These are phyloP conservation scores for Plebejus melissa DNA, from an alignment of 2,888 invertebrate species.

Conservation along the genomic window DNA sequence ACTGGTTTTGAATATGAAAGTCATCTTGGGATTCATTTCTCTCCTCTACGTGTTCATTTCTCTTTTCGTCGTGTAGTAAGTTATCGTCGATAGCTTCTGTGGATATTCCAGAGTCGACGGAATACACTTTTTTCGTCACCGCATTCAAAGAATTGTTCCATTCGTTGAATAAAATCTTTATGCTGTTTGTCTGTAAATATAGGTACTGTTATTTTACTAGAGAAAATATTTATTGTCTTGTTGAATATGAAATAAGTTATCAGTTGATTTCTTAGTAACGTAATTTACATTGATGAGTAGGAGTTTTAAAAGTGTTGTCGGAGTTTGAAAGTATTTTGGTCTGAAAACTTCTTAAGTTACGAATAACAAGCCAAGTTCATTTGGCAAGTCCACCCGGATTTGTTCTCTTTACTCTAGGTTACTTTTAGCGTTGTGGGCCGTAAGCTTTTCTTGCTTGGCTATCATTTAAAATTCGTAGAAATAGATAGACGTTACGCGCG, in stretches of 20 bases:
- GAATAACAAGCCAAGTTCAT: too few species aligned
- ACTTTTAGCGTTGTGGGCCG: neutral
- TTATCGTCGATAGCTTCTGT: conserved; percentile 62
- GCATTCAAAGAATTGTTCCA: conserved; percentile 64
- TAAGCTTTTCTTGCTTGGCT: neutral
- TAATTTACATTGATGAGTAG: too few species aligned
- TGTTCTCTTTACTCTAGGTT: neutral
- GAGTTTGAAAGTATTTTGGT: neutral
- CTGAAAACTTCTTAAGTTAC: neutral
- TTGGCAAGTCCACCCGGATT: too few species aligned
- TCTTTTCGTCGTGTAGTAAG: conserved; percentile 51
- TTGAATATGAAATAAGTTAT: neutral
- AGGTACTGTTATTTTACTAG: neutral
- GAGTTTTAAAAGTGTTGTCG: too few species aligned
- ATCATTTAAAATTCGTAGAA: neutral
- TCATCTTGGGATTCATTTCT: conserved; percentile 50
- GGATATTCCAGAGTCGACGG: neutral
- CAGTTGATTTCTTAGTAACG: too few species aligned
- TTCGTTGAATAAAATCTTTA: conserved; percentile 60
- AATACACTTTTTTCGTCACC: conserved; percentile 52
- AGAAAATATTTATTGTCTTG: too few species aligned
- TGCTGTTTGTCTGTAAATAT: conserved; percentile 56
- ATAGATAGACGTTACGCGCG: too few species aligned
- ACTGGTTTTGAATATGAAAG: conserved; percentile 41
- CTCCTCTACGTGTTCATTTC: conserved; percentile 42